Conservation (phyloP, 2,113 vertebrate genomes). For the Microtus richardsoni region DNA sequence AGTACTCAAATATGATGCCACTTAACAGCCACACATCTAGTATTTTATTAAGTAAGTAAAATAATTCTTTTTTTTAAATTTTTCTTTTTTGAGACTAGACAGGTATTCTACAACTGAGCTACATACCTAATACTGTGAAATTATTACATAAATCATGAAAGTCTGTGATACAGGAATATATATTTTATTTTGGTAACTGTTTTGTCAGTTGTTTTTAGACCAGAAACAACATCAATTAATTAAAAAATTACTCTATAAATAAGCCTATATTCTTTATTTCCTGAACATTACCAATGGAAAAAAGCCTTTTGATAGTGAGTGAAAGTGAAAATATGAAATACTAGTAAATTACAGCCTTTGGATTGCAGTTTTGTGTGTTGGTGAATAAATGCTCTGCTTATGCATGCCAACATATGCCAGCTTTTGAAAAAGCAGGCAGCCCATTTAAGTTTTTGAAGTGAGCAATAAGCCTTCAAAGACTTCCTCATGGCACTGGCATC, state of each 20-base stretch:
- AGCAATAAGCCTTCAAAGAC: conserved; percentile 35
- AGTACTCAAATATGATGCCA: not conserved
- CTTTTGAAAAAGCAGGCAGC: conserved; percentile 36
- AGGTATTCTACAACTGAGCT: not conserved
- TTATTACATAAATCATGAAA: not conserved
- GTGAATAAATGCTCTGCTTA: conserved; percentile 35
- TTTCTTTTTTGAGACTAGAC: not conserved
- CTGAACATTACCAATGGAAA: conserved; percentile 15
- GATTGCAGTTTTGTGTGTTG: conserved; percentile 43
- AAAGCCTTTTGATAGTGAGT: conserved; percentile 41
- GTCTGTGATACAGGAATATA: not conserved
- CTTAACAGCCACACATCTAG: not conserved
- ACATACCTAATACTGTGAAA: not conserved
- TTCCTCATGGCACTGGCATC: conserved; percentile 41
- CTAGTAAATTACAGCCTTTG: conserved; percentile 14
- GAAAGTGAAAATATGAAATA: conserved; percentile 66
- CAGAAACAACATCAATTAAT: conserved; percentile 23
- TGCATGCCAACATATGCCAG: conserved; percentile 38
- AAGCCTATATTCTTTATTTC: conserved; percentile 43
- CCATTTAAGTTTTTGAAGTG: conserved; percentile 57
- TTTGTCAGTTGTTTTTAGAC: conserved; percentile 50
- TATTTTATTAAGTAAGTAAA: conserved; percentile 35
- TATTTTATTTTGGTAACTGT: conserved; percentile 25
- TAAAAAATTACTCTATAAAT: conserved; percentile 8
- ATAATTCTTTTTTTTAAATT: not conserved